Conservation (phyloP, 2,797 vertebrate species). For the Scarus forsteni region DNA sequence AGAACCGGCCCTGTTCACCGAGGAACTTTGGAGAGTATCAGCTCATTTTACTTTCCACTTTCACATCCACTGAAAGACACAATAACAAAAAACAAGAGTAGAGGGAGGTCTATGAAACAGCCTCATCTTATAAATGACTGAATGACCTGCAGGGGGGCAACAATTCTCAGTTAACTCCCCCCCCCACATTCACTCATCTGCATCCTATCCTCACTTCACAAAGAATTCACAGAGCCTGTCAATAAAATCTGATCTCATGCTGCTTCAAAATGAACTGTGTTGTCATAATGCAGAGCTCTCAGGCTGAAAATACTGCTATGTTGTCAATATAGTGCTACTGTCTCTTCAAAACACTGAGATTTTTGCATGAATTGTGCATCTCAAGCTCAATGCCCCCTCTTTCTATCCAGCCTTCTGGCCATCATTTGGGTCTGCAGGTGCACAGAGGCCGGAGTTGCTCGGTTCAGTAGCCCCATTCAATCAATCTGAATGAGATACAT, state of each 20-base stretch:
- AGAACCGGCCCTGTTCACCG: slow-evolving; percentile 1
- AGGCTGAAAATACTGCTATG: background rate
- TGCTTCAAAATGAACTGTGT: background rate
- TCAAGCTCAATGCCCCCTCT: slow-evolving; percentile 36
- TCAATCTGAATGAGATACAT: slow-evolving; percentile 80
- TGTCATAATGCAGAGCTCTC: background rate
- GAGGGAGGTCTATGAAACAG: slow-evolving; percentile 71
- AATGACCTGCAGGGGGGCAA: slow-evolving; percentile 77
- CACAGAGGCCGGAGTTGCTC: slow-evolving; percentile 73
- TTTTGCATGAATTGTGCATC: background rate
- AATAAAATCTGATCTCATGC: slow-evolving; percentile 10
- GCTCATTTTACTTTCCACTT: slow-evolving; percentile 44
- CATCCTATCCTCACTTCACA: slow-evolving; percentile 29
- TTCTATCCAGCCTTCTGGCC: slow-evolving; percentile 44
- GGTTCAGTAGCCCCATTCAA: slow-evolving; percentile 83
- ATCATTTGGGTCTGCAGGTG: slow-evolving; percentile 79
- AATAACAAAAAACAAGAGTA: slow-evolving; percentile 61
- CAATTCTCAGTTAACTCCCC: slow-evolving; percentile 43
- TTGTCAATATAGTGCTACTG: no score
- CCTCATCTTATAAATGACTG: slow-evolving; percentile 77
- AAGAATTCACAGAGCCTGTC: slow-evolving; percentile 9
- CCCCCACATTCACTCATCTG: slow-evolving; percentile 38
- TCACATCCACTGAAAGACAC: slow-evolving; percentile 54
- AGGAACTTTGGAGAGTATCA: slow-evolving; percentile 10
- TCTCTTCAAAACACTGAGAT: no score